Evolutionary conservation across 1,140 invertebrate genomes (phyloP).

Genomic region (Sycophila sp.): DNA sequence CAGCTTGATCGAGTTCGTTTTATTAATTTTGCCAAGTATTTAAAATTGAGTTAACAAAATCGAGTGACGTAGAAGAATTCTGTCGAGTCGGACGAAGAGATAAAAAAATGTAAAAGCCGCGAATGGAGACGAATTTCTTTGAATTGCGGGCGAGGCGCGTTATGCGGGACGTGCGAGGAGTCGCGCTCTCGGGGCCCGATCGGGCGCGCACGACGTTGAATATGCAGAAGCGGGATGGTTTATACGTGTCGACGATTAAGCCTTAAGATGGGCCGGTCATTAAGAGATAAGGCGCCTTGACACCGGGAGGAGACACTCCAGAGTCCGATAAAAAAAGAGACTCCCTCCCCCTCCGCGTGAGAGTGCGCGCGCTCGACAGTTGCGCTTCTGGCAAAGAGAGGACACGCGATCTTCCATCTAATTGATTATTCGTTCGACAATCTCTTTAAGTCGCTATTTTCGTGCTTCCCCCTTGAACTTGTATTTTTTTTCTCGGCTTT

Average conservation of each 20-base stretch:
- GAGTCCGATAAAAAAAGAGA: conserved; percentile 52
- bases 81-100: background rate
- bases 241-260: conserved; percentile 66
- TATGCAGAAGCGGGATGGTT: conserved; percentile 64
- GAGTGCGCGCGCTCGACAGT: background rate
- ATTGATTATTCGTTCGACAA: conserved; percentile 40
- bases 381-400: conserved; percentile 6
- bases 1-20: background rate
- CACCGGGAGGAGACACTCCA: conserved; percentile 58
- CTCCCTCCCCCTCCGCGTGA: too few species aligned
- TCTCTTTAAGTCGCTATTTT: conserved; percentile 36
- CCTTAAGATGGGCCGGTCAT: conserved; percentile 63
- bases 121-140: background rate
- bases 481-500: too few species aligned
- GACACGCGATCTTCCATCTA: conserved; percentile 38
- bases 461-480: background rate
- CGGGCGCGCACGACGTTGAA: conserved; percentile 55
- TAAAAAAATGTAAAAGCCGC: background rate
- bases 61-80: background rate
- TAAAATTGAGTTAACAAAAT: too few species aligned
- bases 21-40: conserved; percentile 27
- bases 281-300: conserved; percentile 63
- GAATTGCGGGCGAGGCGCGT: background rate
- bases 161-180: conserved; percentile 26
- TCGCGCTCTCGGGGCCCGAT: conserved; percentile 29